Percentiles rank a stretch among this genome's conserved stretches.
Conservation (phyloP, 2,797 vertebrate species). For the Chaetophractus vellerosus region DNA sequence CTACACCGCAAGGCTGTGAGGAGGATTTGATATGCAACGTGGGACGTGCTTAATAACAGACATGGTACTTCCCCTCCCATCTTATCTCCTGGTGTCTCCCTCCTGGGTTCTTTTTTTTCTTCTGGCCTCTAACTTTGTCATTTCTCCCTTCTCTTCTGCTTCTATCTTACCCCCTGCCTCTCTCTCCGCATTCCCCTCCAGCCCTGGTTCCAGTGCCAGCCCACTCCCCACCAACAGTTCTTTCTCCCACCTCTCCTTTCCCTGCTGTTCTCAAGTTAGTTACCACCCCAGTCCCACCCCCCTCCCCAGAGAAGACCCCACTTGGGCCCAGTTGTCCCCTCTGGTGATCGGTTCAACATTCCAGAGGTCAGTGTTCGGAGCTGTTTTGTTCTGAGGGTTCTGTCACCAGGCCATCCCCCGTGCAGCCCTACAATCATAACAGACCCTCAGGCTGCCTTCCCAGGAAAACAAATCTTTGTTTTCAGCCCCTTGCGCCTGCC, state of each 20-base stretch:
- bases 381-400: background rate
- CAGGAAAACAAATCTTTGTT: conserved; percentile 66
- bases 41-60: background rate
- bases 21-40: background rate
- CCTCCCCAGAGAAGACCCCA: background rate
- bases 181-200: background rate
- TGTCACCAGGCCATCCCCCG: background rate
- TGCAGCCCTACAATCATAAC: background rate
- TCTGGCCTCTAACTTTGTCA: background rate
- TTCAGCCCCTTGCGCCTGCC: background rate
- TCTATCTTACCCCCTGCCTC: background rate
- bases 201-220: background rate
- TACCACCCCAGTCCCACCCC: background rate
- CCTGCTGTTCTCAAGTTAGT: background rate
- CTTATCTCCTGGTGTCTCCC: background rate
- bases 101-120: background rate
- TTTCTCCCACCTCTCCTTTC: background rate
- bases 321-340: background rate
- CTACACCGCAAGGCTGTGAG: background rate
- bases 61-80: background rate
- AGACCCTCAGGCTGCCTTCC: background rate
- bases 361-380: background rate
- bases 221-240: background rate
- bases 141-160: background rate
- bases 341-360: background rate